phyloP scores from a whole-genome alignment of 2,113 vertebrate species.

The Psophia crepitans region DNA sequence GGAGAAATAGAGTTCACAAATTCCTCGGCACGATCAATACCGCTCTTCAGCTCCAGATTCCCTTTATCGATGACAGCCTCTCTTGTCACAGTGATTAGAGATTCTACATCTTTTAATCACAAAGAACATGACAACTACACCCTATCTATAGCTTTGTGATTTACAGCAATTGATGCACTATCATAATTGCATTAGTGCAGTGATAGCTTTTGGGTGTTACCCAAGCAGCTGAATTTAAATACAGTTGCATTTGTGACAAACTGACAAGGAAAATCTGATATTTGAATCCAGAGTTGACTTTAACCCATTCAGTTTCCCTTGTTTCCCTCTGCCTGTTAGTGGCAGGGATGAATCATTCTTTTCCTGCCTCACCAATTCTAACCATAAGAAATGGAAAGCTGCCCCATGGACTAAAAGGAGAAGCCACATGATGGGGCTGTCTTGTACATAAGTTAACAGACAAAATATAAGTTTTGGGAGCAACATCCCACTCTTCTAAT shows the following conservation, averaged over 20 bases:
- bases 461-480: not conserved
- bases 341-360: not conserved
- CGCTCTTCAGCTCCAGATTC: not conserved
- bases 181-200: conserved; percentile 58
- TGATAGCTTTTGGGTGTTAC: conserved; percentile 52
- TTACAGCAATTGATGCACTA: conserved; percentile 58
- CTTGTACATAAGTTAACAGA: not conserved
- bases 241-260: conserved; percentile 1
- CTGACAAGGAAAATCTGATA: conserved; percentile 7
- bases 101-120: conserved; percentile 66
- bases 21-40: conserved; percentile 45
- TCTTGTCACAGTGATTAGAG: conserved; percentile 60
- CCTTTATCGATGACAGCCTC: conserved; percentile 63
- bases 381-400: not conserved
- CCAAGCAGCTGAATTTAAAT: conserved; percentile 35
- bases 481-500: not conserved
- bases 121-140: conserved; percentile 64
- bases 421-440: not conserved
- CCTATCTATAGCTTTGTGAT: conserved; percentile 47
- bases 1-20: conserved; percentile 30
- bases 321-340: not conserved
- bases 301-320: not conserved
- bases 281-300: not conserved
- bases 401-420: not conserved
- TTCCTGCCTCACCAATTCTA: not conserved